Conservation (phyloP, 2,797 vertebrate genomes). For the Parotocinclus haroldoi region DNA sequence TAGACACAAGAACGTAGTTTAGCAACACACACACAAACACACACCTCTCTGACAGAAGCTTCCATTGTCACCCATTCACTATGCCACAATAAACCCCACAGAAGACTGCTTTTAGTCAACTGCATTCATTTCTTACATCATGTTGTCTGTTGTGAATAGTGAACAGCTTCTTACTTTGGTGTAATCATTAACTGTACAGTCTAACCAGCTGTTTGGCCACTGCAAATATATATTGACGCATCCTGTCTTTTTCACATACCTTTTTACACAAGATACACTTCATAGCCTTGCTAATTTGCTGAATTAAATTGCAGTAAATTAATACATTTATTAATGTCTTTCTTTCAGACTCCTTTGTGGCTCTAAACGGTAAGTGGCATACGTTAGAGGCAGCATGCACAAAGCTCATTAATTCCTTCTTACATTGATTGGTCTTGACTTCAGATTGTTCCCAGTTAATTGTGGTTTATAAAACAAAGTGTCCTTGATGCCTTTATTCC, state of each 20-base stretch:
- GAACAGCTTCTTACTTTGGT: slow-evolving; percentile 9
- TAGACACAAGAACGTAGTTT: slow-evolving; percentile 22
- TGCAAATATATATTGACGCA: not conserved
- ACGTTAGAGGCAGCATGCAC: slow-evolving; percentile 52
- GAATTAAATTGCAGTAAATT: slow-evolving; percentile 37
- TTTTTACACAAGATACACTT: no score
- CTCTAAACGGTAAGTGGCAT: slow-evolving; percentile 91
- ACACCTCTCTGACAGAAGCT: slow-evolving; percentile 48
- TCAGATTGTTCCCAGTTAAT: no score
- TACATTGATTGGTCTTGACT: no score
- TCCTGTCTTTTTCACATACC: no score
- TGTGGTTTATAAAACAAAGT: no score
- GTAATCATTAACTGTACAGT: slow-evolving; percentile 2
- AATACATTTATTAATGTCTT: slow-evolving; percentile 49
- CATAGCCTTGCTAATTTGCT: not conserved
- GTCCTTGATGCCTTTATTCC: no score
- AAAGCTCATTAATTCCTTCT: not conserved
- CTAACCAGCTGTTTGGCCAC: slow-evolving; percentile 4
- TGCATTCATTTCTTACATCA: slow-evolving; percentile 31
- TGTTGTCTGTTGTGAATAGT: slow-evolving; percentile 28
- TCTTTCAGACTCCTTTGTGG: slow-evolving; percentile 95
- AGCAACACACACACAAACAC: slow-evolving; percentile 54
- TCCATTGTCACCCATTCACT: slow-evolving; percentile 30
- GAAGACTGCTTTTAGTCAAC: slow-evolving; percentile 24
- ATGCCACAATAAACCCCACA: slow-evolving; percentile 32